Evolutionary conservation across 1,140 invertebrate genomes (phyloP).

Genomic region (Spodoptera frugiperda): DNA sequence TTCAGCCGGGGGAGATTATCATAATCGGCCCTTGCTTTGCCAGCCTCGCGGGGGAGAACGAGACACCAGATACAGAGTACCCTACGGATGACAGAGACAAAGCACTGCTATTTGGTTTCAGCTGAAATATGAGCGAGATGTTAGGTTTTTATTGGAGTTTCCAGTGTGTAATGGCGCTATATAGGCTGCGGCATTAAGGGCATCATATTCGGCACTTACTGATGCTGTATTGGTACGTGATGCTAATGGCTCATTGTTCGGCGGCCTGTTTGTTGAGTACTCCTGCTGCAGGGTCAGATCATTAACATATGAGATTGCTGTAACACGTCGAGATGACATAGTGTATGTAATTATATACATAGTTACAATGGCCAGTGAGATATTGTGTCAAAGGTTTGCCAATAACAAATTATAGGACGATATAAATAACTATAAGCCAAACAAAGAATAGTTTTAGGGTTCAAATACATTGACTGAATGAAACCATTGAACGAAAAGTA

Average conservation of each 20-base stretch:
- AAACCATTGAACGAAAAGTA: no score
- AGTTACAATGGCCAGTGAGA: no score
- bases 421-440: no score
- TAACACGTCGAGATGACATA: no score
- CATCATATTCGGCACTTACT: conserved; percentile 15
- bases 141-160: conserved; percentile 75
- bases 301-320: no score
- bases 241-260: not conserved
- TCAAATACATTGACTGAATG: no score
- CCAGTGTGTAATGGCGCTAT: conserved; percentile 45
- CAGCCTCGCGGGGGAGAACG: conserved; percentile 49
- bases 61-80: conserved; percentile 21
- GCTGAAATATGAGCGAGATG: conserved; percentile 68
- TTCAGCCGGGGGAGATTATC: conserved; percentile 72
- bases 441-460: no score
- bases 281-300: no score
- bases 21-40: conserved; percentile 65
- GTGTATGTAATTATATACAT: no score
- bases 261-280: no score
- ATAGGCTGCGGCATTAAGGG: conserved; percentile 4
- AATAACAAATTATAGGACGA: no score
- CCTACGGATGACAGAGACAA: conserved; percentile 53
- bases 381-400: no score
- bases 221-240: not conserved
- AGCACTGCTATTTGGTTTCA: conserved; percentile 47